phyloP scores from a whole-genome alignment of 2,113 vertebrate species.

The Bos javanicus region DNA sequence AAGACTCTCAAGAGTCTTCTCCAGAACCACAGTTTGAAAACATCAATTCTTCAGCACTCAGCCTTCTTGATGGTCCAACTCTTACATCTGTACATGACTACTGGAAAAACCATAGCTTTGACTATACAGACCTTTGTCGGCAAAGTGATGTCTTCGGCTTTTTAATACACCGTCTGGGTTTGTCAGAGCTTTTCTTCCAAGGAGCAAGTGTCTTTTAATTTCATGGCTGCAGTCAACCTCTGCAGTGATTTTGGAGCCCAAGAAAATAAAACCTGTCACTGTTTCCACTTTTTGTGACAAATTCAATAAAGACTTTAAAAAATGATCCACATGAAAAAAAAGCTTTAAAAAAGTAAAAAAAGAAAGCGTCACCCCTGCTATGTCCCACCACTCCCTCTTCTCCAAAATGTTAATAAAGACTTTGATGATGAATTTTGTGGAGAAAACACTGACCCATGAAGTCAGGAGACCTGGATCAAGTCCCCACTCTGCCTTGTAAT shows the following conservation, averaged over 20 bases:
- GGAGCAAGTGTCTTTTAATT: neutral
- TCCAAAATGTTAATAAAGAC: neutral
- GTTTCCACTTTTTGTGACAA: neutral
- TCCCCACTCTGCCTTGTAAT: neutral
- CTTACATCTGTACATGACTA: neutral
- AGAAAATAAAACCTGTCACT: neutral
- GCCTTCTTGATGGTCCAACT: neutral
- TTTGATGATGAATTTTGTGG: neutral
- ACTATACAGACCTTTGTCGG: neutral
- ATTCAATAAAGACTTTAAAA: neutral
- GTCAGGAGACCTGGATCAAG: neutral
- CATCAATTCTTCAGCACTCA: neutral
- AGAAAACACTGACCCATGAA: neutral
- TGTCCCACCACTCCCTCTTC: neutral
- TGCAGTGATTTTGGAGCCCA: neutral
- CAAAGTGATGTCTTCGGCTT: neutral
- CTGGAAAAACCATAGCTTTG: neutral
- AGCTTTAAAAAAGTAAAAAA: neutral
- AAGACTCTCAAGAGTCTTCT: neutral
- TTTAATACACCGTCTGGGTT: neutral
- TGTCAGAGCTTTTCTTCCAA: neutral
- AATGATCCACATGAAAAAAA: neutral
- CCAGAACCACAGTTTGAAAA: neutral
- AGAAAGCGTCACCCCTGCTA: neutral
- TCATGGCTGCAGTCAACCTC: neutral